phyloP scores from a whole-genome alignment of 2,113 vertebrate species.

The Myiozetetes cayanensis region DNA sequence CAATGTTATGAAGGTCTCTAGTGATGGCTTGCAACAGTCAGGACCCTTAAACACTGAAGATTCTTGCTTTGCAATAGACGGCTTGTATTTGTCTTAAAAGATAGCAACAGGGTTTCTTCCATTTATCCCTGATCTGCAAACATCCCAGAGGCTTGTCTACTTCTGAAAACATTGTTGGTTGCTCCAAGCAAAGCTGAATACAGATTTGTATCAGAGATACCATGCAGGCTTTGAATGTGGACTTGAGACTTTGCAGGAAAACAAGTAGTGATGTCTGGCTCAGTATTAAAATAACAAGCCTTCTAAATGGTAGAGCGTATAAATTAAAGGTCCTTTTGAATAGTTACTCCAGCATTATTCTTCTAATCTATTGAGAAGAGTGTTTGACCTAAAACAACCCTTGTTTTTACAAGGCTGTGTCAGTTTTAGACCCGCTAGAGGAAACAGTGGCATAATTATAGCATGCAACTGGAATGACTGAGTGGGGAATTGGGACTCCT shows the following conservation, averaged over 20 bases:
- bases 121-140: background rate
- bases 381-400: background rate
- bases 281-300: background rate
- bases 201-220: background rate
- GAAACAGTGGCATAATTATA: conserved; percentile 11
- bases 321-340: background rate
- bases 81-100: background rate
- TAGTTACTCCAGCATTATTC: background rate
- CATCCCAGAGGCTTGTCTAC: background rate
- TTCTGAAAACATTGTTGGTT: background rate
- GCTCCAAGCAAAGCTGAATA: background rate
- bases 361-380: background rate
- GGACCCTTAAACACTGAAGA: background rate
- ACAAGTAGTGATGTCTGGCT: background rate
- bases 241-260: background rate
- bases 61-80: background rate
- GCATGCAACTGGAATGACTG: background rate
- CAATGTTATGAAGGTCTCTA: background rate
- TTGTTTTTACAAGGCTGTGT: background rate
- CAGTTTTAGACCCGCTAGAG: background rate
- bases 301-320: background rate
- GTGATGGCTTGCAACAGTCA: background rate
- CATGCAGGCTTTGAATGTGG: background rate
- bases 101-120: background rate
- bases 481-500: background rate